Evolutionary conservation across 2,797 vertebrate genomes (phyloP).

Genomic region (Argya squamiceps): DNA sequence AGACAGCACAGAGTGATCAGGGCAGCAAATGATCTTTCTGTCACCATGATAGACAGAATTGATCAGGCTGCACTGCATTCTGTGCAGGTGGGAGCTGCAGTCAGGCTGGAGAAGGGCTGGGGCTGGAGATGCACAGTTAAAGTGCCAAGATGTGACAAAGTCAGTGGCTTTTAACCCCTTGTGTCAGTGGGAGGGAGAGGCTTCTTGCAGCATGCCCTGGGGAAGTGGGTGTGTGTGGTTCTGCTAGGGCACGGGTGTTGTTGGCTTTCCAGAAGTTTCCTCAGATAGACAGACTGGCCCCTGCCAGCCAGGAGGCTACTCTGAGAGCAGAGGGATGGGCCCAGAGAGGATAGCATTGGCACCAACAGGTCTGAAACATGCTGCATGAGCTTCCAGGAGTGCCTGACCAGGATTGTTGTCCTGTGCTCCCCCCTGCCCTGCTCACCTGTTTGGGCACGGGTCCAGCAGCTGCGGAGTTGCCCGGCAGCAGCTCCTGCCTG

Average conservation of each 20-base stretch:
- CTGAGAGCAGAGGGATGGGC: neutral
- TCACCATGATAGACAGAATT: neutral
- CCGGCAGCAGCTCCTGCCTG: neutral
- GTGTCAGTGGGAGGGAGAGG: neutral
- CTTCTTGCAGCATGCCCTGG: neutral
- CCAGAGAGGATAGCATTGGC: neutral
- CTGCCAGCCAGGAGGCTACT: neutral
- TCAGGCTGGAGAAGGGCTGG: neutral
- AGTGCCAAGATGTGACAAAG: neutral
- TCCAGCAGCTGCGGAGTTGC: neutral
- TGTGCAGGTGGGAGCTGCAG: neutral
- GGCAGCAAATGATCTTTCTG: constrained; percentile 37
- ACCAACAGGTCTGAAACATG: neutral
- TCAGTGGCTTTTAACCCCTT: neutral
- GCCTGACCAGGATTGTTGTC: neutral
- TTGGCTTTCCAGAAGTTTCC: constrained; percentile 41
- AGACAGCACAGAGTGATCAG: constrained; percentile 14
- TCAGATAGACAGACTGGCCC: neutral
- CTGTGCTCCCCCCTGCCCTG: neutral
- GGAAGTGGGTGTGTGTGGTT: neutral
- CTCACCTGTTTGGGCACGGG: rapidly evolving
- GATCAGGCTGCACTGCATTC: neutral
- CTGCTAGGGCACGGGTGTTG: neutral
- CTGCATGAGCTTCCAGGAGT: neutral
- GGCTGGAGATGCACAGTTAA: neutral